Percentiles rank a stretch among this genome's conserved stretches.
phyloP scores from a whole-genome alignment of 1,140 invertebrate species.

The Andrena cerasifolii region DNA sequence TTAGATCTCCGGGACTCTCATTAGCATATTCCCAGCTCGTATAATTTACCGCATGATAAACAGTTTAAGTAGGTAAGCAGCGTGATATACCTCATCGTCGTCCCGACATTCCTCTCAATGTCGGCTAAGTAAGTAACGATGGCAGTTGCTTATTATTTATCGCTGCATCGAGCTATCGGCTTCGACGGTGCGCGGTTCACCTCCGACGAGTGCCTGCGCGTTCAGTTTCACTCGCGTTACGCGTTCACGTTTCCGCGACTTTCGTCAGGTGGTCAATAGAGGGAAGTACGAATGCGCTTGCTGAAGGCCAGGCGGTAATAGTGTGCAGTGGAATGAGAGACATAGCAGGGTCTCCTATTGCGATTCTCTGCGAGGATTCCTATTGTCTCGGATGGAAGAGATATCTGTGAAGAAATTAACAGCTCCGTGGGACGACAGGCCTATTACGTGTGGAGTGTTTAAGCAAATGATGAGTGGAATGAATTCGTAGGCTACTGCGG shows the following conservation, averaged over 20 bases:
- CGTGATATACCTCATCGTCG: slow-evolving; percentile 49
- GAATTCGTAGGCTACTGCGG: too few species aligned
- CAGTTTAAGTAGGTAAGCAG: slow-evolving; percentile 48
- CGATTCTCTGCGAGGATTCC: slow-evolving; percentile 1
- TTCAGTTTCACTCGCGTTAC: neutral
- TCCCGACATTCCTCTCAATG: slow-evolving; percentile 53
- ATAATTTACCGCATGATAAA: slow-evolving; percentile 54
- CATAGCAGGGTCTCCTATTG: neutral
- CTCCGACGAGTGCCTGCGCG: too few species aligned
- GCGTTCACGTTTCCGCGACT: neutral
- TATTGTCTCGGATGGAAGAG: slow-evolving; percentile 29
- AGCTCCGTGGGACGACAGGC: slow-evolving; percentile 34
- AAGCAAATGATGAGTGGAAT: slow-evolving; percentile 42
- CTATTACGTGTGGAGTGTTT: slow-evolving; percentile 35
- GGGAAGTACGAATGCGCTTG: too few species aligned
- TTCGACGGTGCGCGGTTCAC: neutral
- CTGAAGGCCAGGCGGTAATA: neutral
- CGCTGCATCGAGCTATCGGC: neutral
- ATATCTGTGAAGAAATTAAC: slow-evolving; percentile 29
- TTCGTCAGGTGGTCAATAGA: too few species aligned
- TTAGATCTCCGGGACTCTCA: slow-evolving; percentile 41
- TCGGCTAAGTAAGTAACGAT: slow-evolving; percentile 46
- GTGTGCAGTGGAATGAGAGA: neutral
- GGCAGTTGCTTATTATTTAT: slow-evolving; percentile 40
- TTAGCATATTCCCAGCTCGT: slow-evolving; percentile 52